phyloP scores from a whole-genome alignment of 2,797 vertebrate genomes.

The Leptoclinus maculatus region DNA sequence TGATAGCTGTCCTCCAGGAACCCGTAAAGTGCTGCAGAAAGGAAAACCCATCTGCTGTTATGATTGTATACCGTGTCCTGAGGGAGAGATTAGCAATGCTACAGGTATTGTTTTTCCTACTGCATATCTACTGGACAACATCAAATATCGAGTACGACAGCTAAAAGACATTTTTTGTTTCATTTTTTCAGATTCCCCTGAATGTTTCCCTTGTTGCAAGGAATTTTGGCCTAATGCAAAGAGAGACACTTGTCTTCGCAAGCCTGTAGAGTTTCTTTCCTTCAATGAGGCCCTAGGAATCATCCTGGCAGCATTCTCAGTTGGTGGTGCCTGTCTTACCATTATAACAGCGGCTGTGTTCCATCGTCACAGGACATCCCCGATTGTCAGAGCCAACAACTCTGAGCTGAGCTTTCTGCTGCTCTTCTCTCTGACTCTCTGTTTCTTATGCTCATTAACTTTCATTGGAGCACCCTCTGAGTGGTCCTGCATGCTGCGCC shows the following conservation, averaged over 20 bases:
- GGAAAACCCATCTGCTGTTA: constrained; percentile 80
- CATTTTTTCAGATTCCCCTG: constrained; percentile 66
- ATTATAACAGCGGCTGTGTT: constrained; percentile 55
- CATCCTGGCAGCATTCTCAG: no score
- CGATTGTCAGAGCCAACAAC: constrained; percentile 76
- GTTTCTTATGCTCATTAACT: constrained; percentile 78
- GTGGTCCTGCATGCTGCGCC: constrained; percentile 78
- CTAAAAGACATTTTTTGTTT: no score
- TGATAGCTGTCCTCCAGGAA: constrained; percentile 75
- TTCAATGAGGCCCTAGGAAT: no score
- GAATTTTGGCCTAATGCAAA: constrained; percentile 40
- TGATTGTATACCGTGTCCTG: constrained; percentile 78
- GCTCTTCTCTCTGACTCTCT: constrained; percentile 76
- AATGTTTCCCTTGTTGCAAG: constrained; percentile 66
- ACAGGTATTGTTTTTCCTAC: constrained; percentile 64
- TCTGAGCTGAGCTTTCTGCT: constrained; percentile 78
- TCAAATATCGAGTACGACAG: no score
- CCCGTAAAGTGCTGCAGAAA: constrained; percentile 71
- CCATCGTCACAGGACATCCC: constrained; percentile 49
- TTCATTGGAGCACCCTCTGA: constrained; percentile 76
- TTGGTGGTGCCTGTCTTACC: no score
- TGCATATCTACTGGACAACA: neutral
- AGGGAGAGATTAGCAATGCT: constrained; percentile 77
- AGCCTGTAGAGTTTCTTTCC: no score
- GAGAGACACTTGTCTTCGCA: no score